Evolutionary conservation across 2,113 vertebrate genomes (phyloP), one percentile per base, ranked within the genome.

Genomic region (Galeopterus variegatus): DNA sequence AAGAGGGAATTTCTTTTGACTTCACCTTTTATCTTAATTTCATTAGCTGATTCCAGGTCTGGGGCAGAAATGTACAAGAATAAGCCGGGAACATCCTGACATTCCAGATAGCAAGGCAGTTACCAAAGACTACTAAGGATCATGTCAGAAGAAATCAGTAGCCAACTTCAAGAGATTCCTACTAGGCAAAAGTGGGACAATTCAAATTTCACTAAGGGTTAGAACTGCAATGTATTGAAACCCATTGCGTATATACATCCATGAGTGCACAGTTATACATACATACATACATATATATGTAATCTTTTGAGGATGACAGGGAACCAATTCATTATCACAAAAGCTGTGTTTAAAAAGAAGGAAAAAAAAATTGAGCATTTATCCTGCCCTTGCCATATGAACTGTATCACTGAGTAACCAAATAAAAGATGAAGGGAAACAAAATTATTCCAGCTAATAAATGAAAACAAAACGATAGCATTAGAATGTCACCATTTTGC

Each of bases 381-480:
- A 84, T 84, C n/a, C 18, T 67, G 28, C 0, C 67, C 62, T 92
- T 95, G 75, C 52, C 77, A 85, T 33, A 96, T 72, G 85, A 97
- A 91, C 19, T 90, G 8, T 79, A 93, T 60, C 45, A 72, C 8
- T 56, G 56, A 96, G 17, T 90, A 93, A 86, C 60, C 65, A 93
- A 93, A 41, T 73, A 50, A 96, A 90, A 76, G 45, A n/a, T 48
- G 24, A 90, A 8, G 18, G 10, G 5, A 93, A 93, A 86, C 45
- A 91, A 94, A 94, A 91, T 88, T 84, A 94, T 67, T 69, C 73
- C 26, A 97, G 26, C 7, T 75, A 72, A 88, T 70, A 88, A 31
- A 87, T 41, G 73, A 96, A 97, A 94, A 65, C 26, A 94, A 97
- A 95, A 76, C 92, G 58, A 70, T 5, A 62, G 28, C 17, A 73